These are phyloP conservation scores for Autographa pulchrina DNA, from an alignment of 2,888 invertebrate genomes.

Conservation along the genomic window DNA sequence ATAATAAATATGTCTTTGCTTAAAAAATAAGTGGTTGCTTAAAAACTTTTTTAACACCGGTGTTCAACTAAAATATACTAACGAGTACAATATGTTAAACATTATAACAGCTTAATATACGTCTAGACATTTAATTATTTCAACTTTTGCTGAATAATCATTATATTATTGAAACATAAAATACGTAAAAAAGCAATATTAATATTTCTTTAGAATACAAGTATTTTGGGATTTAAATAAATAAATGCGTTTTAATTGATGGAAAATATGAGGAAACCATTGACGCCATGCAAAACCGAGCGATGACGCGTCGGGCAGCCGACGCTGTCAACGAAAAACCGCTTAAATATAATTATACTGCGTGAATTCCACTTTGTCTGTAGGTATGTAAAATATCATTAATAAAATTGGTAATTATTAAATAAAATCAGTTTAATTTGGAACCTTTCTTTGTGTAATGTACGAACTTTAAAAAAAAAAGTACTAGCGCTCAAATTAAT, in stretches of 20 bases:
- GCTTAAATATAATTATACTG: not conserved
- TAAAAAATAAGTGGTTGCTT: not conserved
- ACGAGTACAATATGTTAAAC: too few relatives aligned
- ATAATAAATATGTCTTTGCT: not conserved
- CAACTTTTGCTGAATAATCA: too few relatives aligned
- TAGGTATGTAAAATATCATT: not conserved
- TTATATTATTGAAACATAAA: too few relatives aligned
- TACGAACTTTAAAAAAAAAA: not conserved
- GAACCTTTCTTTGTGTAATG: not conserved
- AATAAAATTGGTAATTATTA: not conserved
- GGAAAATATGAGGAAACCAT: not conserved
- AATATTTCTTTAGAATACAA: too few relatives aligned
- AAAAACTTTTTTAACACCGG: too few relatives aligned
- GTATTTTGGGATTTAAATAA: too few relatives aligned
- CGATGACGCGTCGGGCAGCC: slow-evolving; percentile 1
- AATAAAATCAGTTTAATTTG: not conserved
- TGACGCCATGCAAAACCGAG: not conserved
- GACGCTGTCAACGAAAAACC: not conserved
- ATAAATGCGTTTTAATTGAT: not conserved
- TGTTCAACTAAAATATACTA: too few relatives aligned
- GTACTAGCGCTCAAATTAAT: slow-evolving; percentile 23
- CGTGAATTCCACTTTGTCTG: not conserved
- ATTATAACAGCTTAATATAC: too few relatives aligned
- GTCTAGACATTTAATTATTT: too few relatives aligned
- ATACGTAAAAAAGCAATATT: too few relatives aligned